Percentiles rank a stretch among this genome's conserved stretches.
Evolutionary conservation across 30 jellyfish, hydroid and myxozoan genomes (phyloP).

Genomic region (Aurelia sp.): DNA sequence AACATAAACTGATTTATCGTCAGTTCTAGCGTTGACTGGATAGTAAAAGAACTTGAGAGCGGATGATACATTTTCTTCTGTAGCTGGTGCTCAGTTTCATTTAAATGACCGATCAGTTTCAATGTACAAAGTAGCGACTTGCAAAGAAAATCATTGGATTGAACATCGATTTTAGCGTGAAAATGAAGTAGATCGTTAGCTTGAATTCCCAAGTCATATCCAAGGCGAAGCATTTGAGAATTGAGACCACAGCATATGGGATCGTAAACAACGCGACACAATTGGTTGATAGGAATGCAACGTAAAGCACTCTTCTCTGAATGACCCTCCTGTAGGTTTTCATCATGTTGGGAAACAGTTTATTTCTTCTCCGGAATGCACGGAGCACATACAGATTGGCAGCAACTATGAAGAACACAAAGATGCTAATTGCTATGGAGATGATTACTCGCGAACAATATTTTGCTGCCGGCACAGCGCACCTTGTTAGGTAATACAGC

Average conservation of each 20-base stretch:
- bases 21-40: too few species aligned
- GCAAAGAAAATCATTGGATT: constrained; percentile 28
- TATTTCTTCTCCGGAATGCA: constrained; percentile 9
- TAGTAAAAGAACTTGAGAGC: too few species aligned
- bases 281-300: constrained; percentile 37
- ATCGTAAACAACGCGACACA: constrained; percentile 32
- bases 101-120: neutral
- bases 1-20: too few species aligned
- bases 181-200: neutral
- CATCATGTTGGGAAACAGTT: neutral
- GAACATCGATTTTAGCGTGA: constrained; percentile 16
- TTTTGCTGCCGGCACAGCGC: neutral
- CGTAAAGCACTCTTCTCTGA: constrained; percentile 26
- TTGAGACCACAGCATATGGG: constrained; percentile 39
- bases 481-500: constrained; percentile 15
- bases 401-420: neutral
- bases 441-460: constrained; percentile 27
- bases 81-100: too few species aligned
- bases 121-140: neutral
- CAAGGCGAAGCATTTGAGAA: neutral
- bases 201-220: neutral
- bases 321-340: neutral
- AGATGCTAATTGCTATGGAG: neutral
- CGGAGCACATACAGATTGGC: neutral
- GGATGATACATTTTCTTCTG: too few species aligned